These are phyloP conservation scores for Cryptocephalus primarius DNA, from an alignment of 2,888 invertebrate genomes.

Conservation along the genomic window DNA sequence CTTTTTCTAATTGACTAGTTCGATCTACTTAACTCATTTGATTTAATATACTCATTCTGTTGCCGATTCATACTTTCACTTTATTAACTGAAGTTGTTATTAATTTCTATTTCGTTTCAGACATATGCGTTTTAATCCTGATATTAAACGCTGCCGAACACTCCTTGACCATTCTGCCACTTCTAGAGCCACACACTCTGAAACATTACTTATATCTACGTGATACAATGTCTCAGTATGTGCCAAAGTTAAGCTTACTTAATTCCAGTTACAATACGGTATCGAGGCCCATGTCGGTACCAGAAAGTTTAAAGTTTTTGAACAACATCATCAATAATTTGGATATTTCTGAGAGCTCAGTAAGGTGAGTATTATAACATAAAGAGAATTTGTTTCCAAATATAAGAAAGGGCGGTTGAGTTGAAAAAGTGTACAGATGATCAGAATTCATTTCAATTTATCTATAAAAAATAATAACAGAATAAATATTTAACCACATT, in stretches of 20 bases:
- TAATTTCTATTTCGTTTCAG: constrained; percentile 27
- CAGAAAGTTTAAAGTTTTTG: constrained; percentile 60
- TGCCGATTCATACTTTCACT: no score
- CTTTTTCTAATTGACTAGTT: no score
- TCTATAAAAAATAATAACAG: no score
- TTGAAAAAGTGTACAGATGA: no score
- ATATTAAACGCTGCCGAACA: constrained; percentile 90
- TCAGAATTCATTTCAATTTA: no score
- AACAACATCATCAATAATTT: constrained; percentile 63
- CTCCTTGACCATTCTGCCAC: constrained; percentile 79
- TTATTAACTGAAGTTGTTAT: no score
- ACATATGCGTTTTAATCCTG: constrained; percentile 82
- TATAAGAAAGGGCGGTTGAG: background rate
- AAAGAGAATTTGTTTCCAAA: background rate
- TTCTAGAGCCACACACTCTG: constrained; percentile 86
- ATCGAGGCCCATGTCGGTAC: constrained; percentile 42
- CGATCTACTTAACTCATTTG: no score
- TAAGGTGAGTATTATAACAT: constrained; percentile 2
- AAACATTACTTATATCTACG: constrained; percentile 89
- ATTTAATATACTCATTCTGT: no score
- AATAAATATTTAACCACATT: no score
- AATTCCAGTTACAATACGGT: constrained; percentile 30
- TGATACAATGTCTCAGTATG: constrained; percentile 85
- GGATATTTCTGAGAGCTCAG: constrained; percentile 51
- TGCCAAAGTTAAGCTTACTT: constrained; percentile 56